These are phyloP conservation scores for Cactoblastis cactorum DNA, from an alignment of 2,888 invertebrate genomes.

Conservation along the genomic window DNA sequence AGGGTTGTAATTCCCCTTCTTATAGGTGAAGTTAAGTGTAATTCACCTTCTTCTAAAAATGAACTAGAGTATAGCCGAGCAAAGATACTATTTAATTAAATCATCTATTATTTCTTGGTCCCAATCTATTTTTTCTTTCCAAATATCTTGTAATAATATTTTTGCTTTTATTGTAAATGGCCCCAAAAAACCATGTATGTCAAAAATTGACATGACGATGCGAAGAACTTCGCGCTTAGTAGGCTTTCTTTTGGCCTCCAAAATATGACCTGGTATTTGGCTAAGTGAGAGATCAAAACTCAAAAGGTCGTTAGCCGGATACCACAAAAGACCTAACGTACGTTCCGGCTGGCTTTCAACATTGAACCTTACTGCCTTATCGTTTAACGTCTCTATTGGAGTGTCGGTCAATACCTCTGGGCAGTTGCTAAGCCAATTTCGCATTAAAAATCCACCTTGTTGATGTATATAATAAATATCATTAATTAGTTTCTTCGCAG, in stretches of 20 bases:
- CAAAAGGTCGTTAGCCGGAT: neutral
- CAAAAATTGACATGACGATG: constrained; percentile 16
- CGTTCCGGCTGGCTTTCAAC: constrained; percentile 18
- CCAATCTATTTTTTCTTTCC: neutral
- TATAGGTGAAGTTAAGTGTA: too few species aligned
- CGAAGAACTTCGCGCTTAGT: constrained; percentile 12
- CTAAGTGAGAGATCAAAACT: neutral
- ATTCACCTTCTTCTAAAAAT: too few species aligned
- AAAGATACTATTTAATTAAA: too few species aligned
- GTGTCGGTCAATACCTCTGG: constrained; percentile 1
- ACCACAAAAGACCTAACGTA: constrained; percentile 22
- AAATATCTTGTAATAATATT: neutral
- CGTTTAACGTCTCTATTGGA: constrained; percentile 14
- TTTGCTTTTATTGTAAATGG: constrained; percentile 13
- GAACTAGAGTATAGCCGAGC: too few species aligned
- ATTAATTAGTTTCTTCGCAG: neutral
- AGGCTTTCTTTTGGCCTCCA: neutral
- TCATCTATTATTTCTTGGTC: neutral
- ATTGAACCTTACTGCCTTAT: constrained; percentile 15
- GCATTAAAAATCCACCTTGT: constrained; percentile 19
- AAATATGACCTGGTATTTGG: neutral
- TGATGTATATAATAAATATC: constrained; percentile 16
- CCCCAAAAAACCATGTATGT: constrained; percentile 11
- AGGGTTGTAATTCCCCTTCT: too few species aligned
- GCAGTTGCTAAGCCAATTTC: constrained; percentile 18